These are phyloP conservation scores for Watsonalla cultraria DNA, from an alignment of 2,888 invertebrate genomes.

Conservation along the genomic window DNA sequence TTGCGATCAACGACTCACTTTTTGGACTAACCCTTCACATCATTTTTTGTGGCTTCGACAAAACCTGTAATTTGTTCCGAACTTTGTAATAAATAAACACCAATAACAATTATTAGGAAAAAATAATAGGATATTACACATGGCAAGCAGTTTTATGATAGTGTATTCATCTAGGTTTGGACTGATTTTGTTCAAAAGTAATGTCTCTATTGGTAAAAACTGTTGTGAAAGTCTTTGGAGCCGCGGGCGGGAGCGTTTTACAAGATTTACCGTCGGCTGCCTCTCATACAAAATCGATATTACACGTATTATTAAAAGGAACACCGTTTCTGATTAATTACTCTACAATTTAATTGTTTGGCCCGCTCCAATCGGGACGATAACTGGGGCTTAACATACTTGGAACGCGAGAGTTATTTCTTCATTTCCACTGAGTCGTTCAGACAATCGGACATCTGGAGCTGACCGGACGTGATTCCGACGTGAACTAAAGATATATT, in stretches of 20 bases:
- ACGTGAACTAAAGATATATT: conserved; percentile 60
- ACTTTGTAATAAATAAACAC: conserved; percentile 77
- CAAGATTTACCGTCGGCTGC: conserved; percentile 67
- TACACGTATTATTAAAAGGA: conserved; percentile 72
- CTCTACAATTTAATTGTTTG: conserved; percentile 61
- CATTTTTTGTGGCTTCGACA: conserved; percentile 68
- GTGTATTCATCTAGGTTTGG: conserved; percentile 49
- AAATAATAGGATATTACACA: conserved; percentile 76
- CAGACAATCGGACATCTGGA: conserved; percentile 43
- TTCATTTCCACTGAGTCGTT: conserved; percentile 45
- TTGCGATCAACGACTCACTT: conserved; percentile 78
- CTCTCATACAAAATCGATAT: conserved; percentile 58
- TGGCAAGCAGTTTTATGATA: conserved; percentile 58
- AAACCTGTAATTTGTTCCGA: conserved; percentile 75
- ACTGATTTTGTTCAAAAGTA: conserved; percentile 63
- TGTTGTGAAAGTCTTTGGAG: conserved; percentile 66
- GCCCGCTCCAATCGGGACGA: conserved; percentile 54
- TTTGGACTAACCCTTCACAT: conserved; percentile 75
- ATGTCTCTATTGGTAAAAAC: conserved; percentile 73
- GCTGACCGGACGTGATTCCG: conserved; percentile 53
- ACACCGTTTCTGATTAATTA: conserved; percentile 68
- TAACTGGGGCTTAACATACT: conserved; percentile 54
- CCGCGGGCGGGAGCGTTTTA: conserved; percentile 57
- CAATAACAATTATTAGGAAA: conserved; percentile 78
- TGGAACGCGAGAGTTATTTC: conserved; percentile 57